Evolutionary conservation across 2,113 vertebrate species (phyloP).

Genomic region (Actinemys pallida): DNA sequence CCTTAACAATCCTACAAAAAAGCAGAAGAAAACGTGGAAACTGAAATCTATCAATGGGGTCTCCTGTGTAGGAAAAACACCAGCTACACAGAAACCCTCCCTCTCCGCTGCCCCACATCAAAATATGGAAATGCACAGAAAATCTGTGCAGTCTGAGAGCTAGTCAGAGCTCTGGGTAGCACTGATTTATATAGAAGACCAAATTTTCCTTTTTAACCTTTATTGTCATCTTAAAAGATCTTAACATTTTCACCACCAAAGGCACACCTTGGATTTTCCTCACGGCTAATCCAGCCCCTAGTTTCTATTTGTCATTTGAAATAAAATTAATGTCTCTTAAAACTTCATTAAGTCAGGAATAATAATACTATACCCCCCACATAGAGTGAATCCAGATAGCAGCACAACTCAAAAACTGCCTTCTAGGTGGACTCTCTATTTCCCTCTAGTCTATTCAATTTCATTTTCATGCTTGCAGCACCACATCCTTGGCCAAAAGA

Average conservation of each 20-base stretch:
- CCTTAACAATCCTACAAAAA: background rate
- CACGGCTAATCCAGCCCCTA: background rate
- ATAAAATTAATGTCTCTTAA: background rate
- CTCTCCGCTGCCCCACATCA: background rate
- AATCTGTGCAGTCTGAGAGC: background rate
- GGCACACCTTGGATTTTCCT: background rate
- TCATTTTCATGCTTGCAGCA: rapidly evolving
- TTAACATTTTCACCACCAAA: background rate
- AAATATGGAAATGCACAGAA: background rate
- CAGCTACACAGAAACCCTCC: background rate
- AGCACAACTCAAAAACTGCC: background rate
- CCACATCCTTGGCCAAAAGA: background rate
- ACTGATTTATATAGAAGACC: background rate
- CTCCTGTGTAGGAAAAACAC: background rate
- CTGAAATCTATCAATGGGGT: background rate
- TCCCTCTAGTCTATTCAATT: background rate
- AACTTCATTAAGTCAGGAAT: background rate
- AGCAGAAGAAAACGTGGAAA: background rate
- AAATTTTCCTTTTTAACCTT: background rate
- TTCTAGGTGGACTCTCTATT: background rate
- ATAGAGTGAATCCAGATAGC: background rate
- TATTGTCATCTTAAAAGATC: background rate
- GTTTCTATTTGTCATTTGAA: background rate
- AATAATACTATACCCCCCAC: background rate
- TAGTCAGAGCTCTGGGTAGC: background rate